A percentile compares a stretch with the other conserved stretches of the same genome.
Evolutionary conservation across 2,888 invertebrate genomes (phyloP).

Genomic region (Mesorhabditis spiculigera): DNA sequence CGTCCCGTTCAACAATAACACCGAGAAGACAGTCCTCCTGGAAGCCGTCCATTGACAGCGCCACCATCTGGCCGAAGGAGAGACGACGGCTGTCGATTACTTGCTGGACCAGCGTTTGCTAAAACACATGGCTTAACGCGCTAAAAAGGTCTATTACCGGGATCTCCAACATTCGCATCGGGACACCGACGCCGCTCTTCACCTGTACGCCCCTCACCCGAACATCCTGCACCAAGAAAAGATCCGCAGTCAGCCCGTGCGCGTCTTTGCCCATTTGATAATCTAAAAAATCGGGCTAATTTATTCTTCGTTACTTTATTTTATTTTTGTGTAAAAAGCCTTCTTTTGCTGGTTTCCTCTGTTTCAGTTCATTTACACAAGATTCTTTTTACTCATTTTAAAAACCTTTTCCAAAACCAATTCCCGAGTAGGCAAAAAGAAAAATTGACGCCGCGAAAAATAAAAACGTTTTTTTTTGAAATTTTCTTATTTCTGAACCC

Average conservation of each 20-base stretch:
- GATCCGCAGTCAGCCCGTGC: neutral
- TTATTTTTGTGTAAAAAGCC: no score
- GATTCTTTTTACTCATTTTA: no score
- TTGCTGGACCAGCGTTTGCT: conserved; percentile 16
- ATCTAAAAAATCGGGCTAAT: neutral
- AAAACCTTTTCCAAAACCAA: no score
- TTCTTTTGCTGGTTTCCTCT: no score
- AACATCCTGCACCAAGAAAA: conserved; percentile 13
- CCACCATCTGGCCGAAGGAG: conserved; percentile 73
- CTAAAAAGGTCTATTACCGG: conserved; percentile 6
- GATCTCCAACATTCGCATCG: conserved; percentile 17
- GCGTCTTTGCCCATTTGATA: neutral
- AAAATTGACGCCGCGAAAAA: no score
- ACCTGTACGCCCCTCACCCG: conserved; percentile 25
- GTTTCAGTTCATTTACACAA: no score
- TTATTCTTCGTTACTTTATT: neutral
- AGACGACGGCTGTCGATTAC: conserved; percentile 64
- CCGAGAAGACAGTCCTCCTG: conserved; percentile 70
- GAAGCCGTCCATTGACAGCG: conserved; percentile 73
- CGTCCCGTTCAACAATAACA: conserved; percentile 68
- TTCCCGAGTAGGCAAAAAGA: no score
- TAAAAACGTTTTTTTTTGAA: no score
- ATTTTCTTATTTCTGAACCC: neutral
- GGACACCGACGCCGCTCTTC: conserved; percentile 24
- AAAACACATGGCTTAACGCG: neutral